Base-by-base conservation (phyloP, 1,140 invertebrate genomes). In the Dryas iulia region DNA sequence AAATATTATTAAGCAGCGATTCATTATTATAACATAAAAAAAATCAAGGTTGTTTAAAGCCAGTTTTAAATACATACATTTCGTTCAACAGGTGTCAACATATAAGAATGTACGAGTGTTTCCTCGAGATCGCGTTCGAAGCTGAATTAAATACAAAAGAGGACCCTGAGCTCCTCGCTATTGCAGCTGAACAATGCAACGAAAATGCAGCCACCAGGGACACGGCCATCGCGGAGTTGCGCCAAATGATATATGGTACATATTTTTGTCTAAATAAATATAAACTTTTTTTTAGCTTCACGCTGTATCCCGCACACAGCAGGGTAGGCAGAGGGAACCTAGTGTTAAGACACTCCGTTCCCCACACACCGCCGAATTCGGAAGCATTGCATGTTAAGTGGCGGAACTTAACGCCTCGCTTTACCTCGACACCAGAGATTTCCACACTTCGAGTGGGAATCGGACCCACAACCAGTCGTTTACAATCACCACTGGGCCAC, bases 51-150 rank as follows among this genome's bases (percentile, higher is more conserved):
- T 10, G 8, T 47, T 35, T 14, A 47, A 18, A 47, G 14, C 35
- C 6, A 18, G 35, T 47, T 47, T 47, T 8, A 47, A 47, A 21
- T 6, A 18, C 7, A 47, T 18, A 47, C 39, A 14, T 47, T 47
- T 0, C 8, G 18, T 21, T 3, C 53, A 25, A 54, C 53, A 54
- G 53, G 53, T 54, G 23, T 21, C 4, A 54, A 54, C 12, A 25
- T 7, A 54, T n/a, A 24, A 87, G 70, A 74, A 90, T 90, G 88
- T 83, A 78, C 76, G 74, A 90, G 65, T 73, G 76, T 57, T 88
- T 84, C 69, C 73, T 88, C 18, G 88, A 90, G 58, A 87, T 89
- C 35, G 88, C 81, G 10, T 89, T 74, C 67, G 86, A 89, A 61
- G 89, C 89, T 8, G 89, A 91, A 63, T 39, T 91, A 21, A 77